Percentiles rank a stretch among this genome's conserved stretches.
phyloP scores from a whole-genome alignment of 2,797 vertebrate genomes.

The Leptatherina wallacei region DNA sequence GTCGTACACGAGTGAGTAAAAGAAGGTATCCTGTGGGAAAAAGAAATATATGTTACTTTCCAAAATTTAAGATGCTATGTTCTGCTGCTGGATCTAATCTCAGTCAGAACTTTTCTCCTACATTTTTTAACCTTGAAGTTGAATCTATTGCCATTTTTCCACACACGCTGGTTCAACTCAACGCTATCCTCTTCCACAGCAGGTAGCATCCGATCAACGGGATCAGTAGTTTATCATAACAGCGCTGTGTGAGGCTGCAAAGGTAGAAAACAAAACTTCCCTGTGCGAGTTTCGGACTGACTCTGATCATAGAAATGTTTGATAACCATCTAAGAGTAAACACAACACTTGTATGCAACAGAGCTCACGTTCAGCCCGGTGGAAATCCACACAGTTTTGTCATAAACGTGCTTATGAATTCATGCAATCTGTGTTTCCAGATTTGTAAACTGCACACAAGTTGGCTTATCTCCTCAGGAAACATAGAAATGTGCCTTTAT shows the following conservation, averaged over 20 bases:
- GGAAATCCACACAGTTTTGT: neutral
- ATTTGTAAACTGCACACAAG: neutral
- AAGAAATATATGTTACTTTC: neutral
- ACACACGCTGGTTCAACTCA: neutral
- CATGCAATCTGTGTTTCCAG: neutral
- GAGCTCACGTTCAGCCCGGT: neutral
- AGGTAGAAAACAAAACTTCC: neutral
- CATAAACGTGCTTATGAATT: neutral
- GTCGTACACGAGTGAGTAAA: constrained; percentile 97
- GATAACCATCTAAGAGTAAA: neutral
- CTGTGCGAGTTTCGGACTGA: neutral
- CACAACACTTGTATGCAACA: neutral
- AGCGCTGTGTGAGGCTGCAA: neutral
- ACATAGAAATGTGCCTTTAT: neutral
- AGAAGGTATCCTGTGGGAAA: constrained; percentile 90
- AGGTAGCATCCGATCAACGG: neutral
- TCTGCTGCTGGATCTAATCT: neutral
- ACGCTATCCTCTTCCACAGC: neutral
- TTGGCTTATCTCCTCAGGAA: neutral
- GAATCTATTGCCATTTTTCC: neutral
- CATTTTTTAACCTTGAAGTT: neutral
- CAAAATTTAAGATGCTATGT: neutral
- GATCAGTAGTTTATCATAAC: neutral
- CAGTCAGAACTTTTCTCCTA: neutral
- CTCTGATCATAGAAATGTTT: neutral